phyloP scores from a whole-genome alignment of 2,113 vertebrate genomes.

The Coturnix japonica region DNA sequence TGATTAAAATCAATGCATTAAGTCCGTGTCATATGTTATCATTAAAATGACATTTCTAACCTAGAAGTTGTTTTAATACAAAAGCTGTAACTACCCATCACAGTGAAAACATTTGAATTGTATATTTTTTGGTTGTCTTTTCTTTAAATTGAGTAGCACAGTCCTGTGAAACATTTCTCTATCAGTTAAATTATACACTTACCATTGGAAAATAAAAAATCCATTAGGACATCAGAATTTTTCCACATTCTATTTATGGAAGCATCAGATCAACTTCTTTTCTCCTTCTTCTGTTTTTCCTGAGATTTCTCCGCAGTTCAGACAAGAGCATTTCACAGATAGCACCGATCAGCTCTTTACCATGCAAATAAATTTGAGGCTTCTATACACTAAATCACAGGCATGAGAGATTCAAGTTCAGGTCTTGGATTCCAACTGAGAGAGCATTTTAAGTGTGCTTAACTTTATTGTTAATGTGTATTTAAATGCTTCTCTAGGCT shows the following conservation, averaged over 20 bases:
- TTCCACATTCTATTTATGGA: background rate
- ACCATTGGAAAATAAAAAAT: background rate
- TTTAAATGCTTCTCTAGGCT: background rate
- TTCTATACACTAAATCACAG: background rate
- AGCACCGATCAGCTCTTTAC: background rate
- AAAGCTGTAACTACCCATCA: background rate
- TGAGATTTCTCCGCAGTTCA: background rate
- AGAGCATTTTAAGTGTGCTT: background rate
- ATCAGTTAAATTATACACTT: slow-evolving; percentile 36
- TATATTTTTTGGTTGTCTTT: background rate
- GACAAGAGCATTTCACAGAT: background rate
- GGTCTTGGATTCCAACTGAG: background rate
- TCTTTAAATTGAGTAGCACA: background rate
- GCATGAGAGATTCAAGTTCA: background rate
- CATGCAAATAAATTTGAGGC: background rate
- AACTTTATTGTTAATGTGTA: background rate
- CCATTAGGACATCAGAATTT: background rate
- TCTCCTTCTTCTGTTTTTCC: background rate
- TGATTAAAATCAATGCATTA: background rate
- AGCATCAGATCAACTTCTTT: background rate
- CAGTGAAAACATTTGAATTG: background rate
- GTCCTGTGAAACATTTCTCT: background rate
- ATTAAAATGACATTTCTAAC: background rate
- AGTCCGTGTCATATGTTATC: background rate
- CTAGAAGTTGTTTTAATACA: background rate